Evolutionary conservation across 2,113 vertebrate species (phyloP).

Genomic region (Megalops atlanticus): DNA sequence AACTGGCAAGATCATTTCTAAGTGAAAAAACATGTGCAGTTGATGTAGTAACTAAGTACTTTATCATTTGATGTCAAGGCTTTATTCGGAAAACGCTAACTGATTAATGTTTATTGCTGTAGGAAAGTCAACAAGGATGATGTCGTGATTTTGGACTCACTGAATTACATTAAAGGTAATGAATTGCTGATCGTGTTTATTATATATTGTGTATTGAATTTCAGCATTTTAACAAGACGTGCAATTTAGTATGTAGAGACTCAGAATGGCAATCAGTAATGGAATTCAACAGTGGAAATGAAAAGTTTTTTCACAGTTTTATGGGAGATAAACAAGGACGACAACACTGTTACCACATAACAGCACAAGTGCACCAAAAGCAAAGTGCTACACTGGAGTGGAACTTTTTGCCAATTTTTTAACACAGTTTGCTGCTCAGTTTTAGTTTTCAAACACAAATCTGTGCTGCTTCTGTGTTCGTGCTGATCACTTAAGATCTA

Average conservation of each 20-base stretch:
- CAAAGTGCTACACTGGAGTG: not conserved
- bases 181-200: not conserved
- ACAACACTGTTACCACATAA: not conserved
- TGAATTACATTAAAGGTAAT: constrained; percentile 84
- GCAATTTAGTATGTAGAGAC: not conserved
- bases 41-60: not conserved
- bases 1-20: not conserved
- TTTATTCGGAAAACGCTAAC: not conserved
- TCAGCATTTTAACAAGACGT: not conserved
- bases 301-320: too few species aligned
- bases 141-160: constrained; percentile 77
- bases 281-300: too few species aligned
- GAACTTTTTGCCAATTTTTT: not conserved
- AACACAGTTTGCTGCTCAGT: not conserved
- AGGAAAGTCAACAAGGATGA: constrained; percentile 79
- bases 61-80: not conserved
- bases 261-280: not conserved
- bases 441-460: not conserved
- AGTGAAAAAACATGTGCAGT: not conserved
- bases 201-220: not conserved
- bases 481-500: too few species aligned
- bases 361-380: not conserved
- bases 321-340: too few species aligned
- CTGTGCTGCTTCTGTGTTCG: too few species aligned
- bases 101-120: constrained; percentile 26